Evolutionary conservation across 2,888 invertebrate genomes (phyloP), one percentile per base, ranked within the genome.

Genomic region (Erynnis tages): DNA sequence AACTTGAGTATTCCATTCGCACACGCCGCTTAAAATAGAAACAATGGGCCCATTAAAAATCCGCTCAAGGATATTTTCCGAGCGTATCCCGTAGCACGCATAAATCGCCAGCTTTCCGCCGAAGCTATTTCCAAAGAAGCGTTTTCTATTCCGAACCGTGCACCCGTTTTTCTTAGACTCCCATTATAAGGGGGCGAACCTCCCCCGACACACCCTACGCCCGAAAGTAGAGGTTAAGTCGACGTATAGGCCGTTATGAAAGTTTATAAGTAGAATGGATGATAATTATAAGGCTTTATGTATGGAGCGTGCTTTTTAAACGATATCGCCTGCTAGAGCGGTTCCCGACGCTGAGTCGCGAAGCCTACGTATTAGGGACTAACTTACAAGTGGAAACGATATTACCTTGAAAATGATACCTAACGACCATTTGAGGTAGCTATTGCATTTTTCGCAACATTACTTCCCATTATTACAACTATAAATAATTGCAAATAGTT

Each of bases 211-310:
- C 56, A 52, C 62, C 61, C 66, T 67, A 67, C 66, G 72, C 76
- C 84, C 82, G 67, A 86, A 86, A 86, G 85, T 82, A 80, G 82
- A 83, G 86, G 82, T 84, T 87, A 82, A 86, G 82, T 79, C 89
- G 88, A 89, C 87, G 85, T 89, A 89, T 89, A 86, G 87, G 84
- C 85, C 87, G 81, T 89, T 89, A 84, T 83, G 82, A 87, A 88
- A 89, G 83, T 89, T 88, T 89, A 87, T 88, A 89, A 89, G 89
- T 86, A 83, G 80, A 87, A 88, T 80, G 82, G 87, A 89, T 88
- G 88, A 86, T 89, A 89, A 89, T 89, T 88, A 88, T 84, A 81
- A 76, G 71, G 79, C 65, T 83, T 81, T 82, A 86, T 80, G 82
- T 82, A 77, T 72, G 74, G 71, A 73, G 81, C 80, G 83, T 84